Percentiles rank a stretch among this genome's conserved stretches.
Evolutionary conservation across 2,113 vertebrate species (phyloP).

Genomic region (Phalacrocorax carbo): DNA sequence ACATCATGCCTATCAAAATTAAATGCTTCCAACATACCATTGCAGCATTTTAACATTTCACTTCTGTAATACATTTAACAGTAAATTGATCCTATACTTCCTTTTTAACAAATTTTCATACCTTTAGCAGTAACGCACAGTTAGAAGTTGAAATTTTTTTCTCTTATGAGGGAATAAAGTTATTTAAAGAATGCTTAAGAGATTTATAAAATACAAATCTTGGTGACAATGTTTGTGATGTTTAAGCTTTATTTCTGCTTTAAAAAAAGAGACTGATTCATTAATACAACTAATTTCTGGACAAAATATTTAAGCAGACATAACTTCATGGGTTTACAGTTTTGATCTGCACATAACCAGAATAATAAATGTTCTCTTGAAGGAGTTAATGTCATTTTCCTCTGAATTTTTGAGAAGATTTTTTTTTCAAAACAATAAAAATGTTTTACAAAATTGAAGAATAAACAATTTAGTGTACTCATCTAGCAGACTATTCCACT

Average conservation of each 20-base stretch:
- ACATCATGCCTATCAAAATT: constrained; percentile 77
- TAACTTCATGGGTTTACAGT: not conserved
- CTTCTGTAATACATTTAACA: constrained; percentile 38
- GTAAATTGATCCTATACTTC: constrained; percentile 26
- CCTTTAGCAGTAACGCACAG: not conserved
- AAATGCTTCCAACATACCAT: constrained; percentile 71
- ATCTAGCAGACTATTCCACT: not conserved
- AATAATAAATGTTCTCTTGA: not conserved
- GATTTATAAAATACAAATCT: not conserved
- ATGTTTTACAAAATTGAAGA: not conserved
- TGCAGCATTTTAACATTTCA: constrained; percentile 28
- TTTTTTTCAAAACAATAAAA: not conserved
- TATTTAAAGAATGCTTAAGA: not conserved
- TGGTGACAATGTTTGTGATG: not conserved
- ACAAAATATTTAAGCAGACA: not conserved
- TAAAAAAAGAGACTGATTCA: not conserved
- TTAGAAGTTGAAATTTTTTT: not conserved
- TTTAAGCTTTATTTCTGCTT: not conserved
- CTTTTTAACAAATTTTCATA: constrained; percentile 49
- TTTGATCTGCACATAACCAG: not conserved
- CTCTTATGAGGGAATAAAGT: not conserved
- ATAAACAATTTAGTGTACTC: not conserved
- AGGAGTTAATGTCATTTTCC: not conserved
- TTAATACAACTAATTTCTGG: not conserved
- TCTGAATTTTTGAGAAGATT: not conserved